These are phyloP conservation scores for Belgica antarctica DNA, from an alignment of 2,888 invertebrate species.

Conservation along the genomic window DNA sequence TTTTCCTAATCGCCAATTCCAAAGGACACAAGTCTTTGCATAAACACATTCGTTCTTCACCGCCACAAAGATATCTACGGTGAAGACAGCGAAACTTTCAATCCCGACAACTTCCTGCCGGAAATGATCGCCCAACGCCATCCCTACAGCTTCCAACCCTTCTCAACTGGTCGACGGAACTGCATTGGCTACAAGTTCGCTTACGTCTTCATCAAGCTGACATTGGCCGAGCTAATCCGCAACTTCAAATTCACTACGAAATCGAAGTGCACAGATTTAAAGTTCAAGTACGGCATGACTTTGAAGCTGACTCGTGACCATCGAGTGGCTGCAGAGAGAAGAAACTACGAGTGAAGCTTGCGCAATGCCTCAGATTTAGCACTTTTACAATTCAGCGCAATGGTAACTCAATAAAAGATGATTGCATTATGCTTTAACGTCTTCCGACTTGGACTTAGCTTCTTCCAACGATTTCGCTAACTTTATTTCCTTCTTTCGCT, in stretches of 20 bases:
- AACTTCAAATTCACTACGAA: slow-evolving; percentile 10
- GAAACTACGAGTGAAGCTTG: not conserved
- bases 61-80: slow-evolving; percentile 5
- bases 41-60: slow-evolving; percentile 24
- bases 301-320: not conserved
- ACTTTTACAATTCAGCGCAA: too few species aligned
- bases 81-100: not conserved
- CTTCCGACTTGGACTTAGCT: too few species aligned
- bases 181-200: slow-evolving; percentile 20
- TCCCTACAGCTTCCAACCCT: slow-evolving; percentile 6
- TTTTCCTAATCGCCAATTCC: not conserved
- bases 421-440: too few species aligned
- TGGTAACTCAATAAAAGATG: not conserved
- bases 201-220: not conserved
- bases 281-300: slow-evolving; percentile 10
- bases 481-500: slow-evolving; percentile 57
- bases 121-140: not conserved
- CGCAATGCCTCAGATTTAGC: too few species aligned
- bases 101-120: slow-evolving; percentile 24
- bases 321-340: not conserved
- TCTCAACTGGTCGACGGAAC: not conserved
- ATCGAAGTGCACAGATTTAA: not conserved
- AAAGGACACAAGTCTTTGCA: not conserved
- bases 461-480: not conserved
- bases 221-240: not conserved